Percentiles rank a stretch among this genome's conserved stretches.
phyloP scores from a whole-genome alignment of 2,888 invertebrate genomes.

The Timema podura region DNA sequence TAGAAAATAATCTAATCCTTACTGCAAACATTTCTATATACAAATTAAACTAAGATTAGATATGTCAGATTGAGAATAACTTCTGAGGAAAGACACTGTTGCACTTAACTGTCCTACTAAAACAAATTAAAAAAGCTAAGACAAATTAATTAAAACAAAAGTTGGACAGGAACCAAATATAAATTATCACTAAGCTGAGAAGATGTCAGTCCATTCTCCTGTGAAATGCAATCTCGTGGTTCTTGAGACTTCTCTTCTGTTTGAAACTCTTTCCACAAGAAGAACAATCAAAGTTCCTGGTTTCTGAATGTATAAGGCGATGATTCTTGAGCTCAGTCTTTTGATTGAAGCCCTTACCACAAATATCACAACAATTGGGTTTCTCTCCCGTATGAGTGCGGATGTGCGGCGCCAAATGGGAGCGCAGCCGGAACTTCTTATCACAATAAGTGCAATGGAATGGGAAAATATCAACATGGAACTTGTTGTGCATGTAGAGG shows the following conservation, averaged over 20 bases:
- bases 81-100: too few relatives aligned
- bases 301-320: constrained; percentile 8
- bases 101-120: too few relatives aligned
- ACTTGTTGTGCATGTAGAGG: constrained; percentile 57
- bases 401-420: constrained; percentile 52
- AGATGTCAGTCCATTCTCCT: not conserved
- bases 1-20: too few relatives aligned
- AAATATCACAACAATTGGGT: constrained; percentile 50
- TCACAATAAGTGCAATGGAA: constrained; percentile 52
- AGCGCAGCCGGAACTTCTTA: constrained; percentile 51
- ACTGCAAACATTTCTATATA: too few relatives aligned
- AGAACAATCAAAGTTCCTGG: constrained; percentile 7
- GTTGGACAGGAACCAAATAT: too few relatives aligned
- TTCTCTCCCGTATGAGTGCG: constrained; percentile 54
- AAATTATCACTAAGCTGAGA: too few relatives aligned
- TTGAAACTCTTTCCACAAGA: constrained; percentile 13
- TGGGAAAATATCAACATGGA: constrained; percentile 48
- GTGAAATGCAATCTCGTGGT: constrained; percentile 5
- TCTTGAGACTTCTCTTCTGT: constrained; percentile 6
- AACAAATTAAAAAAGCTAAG: too few relatives aligned
- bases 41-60: too few relatives aligned
- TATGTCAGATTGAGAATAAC: too few relatives aligned
- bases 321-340: not conserved
- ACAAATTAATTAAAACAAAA: too few relatives aligned
- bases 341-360: constrained; percentile 39